phyloP scores from a whole-genome alignment of 2,113 vertebrate genomes.

The Hemicordylus capensis region DNA sequence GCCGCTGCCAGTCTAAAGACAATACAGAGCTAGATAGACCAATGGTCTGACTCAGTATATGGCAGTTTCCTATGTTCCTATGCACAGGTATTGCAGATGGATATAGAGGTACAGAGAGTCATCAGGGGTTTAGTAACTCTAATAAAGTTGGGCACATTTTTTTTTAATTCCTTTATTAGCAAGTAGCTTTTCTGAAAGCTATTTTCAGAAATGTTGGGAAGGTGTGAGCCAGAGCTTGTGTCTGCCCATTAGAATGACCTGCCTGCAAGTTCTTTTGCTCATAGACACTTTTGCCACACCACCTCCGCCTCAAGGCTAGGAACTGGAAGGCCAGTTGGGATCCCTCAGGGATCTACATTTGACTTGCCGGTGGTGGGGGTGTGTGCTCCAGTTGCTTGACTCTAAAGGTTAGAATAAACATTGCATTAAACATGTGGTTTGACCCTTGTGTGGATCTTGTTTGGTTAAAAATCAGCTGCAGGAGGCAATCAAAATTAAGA shows the following conservation, averaged over 20 bases:
- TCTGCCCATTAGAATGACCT: neutral
- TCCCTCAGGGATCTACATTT: neutral
- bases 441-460: too few species aligned
- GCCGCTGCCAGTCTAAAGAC: too few species aligned
- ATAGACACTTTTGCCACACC: neutral
- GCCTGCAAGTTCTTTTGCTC: neutral
- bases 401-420: too few species aligned
- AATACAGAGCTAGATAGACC: too few species aligned
- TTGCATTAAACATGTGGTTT: too few species aligned
- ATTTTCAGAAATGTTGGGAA: neutral
- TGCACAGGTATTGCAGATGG: neutral
- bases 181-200: neutral
- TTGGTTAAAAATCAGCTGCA: too few species aligned
- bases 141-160: neutral
- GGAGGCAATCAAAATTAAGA: too few species aligned
- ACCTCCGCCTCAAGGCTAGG: neutral
- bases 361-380: neutral
- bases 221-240: too few species aligned
- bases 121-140: neutral
- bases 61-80: too few species aligned
- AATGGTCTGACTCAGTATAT: too few species aligned
- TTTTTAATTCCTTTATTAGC: neutral
- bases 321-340: neutral
- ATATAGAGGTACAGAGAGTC: neutral
- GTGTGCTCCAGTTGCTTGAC: too few species aligned